Evolutionary conservation across 2,797 vertebrate species (phyloP), one percentile per base, ranked within the genome.

Genomic region (Masticophis lateralis): DNA sequence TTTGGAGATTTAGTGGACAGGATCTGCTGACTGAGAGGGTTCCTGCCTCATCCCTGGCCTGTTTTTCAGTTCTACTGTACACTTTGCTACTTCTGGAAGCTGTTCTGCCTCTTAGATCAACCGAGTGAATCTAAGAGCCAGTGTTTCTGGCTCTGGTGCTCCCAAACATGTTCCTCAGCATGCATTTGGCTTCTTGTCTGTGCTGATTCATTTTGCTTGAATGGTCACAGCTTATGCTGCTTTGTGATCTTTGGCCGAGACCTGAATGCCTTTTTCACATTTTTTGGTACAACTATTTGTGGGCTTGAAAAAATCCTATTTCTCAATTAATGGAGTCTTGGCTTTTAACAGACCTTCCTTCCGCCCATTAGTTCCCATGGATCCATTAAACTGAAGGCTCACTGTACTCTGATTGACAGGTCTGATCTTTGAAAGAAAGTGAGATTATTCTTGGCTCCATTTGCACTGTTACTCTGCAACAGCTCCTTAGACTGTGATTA

Each of bases 311-410:
- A 83, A 83, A 83, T 12, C 37, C 43, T 83, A 25, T 83, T 25
- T 12, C 43, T 47, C 79, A 25, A 47, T 83, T 25, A 83, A 47
- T 25, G 43, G 22, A 25, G 20, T 47, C 79, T 83, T 47, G 43
- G 79, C 79, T 83, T 63, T 83, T 83, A 83, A 47, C 43, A 27
- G 79, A 25, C 43, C 20, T 47, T 25, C 43, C 79, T 83, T 83
- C 43, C 20, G 20, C 37, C 79, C 43, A 83, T 47, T 83, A 83
- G 79, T 83, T 60, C 79, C 59, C 63, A 87, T 69, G 13, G 79
- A 88, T 79, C 51, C n/a, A 69, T 91, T 88, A 90, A 69, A 93
- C 61, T 27, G 55, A 90, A 92, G 12, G 61, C 89, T 88, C 13
- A n/a, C 89, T 51, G 57, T 93, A 83, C 79, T 83, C 10, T 83